A percentile compares a stretch with the other conserved stretches of the same genome.
phyloP scores from a whole-genome alignment of 2,888 invertebrate species.

The Cistogaster globosa region DNA sequence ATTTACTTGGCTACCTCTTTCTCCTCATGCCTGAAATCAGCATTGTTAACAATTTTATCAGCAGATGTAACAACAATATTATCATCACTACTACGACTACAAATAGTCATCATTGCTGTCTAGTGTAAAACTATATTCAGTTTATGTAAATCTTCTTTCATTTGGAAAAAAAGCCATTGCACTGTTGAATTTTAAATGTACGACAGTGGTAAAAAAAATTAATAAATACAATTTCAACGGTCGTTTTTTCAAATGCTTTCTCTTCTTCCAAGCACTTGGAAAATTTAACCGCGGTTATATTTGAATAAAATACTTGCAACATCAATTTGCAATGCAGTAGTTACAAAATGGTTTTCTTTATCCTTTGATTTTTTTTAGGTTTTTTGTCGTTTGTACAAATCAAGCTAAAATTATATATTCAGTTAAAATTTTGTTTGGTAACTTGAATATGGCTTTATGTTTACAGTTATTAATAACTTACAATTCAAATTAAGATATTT shows the following conservation, averaged over 20 bases:
- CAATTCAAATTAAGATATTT: constrained; percentile 9
- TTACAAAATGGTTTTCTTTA: constrained; percentile 30
- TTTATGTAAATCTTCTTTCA: constrained; percentile 61
- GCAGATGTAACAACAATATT: not conserved
- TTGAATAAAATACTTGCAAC: constrained; percentile 47
- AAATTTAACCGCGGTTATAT: constrained; percentile 30
- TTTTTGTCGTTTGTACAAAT: constrained; percentile 54
- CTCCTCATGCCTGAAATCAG: too few relatives aligned
- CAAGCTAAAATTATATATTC: constrained; percentile 65
- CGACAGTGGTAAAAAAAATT: constrained; percentile 14
- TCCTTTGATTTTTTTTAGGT: constrained; percentile 15
- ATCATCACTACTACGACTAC: not conserved
- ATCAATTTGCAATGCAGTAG: constrained; percentile 66
- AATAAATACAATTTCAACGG: constrained; percentile 51
- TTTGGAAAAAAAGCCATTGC: constrained; percentile 18
- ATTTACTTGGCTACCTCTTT: not conserved
- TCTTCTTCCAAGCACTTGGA: constrained; percentile 19
- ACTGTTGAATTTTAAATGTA: constrained; percentile 54
- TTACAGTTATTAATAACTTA: constrained; percentile 3
- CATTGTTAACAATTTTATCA: not conserved
- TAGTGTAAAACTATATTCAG: constrained; percentile 39
- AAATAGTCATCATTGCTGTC: constrained; percentile 8
- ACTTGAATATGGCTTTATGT: constrained; percentile 25
- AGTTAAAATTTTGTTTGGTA: constrained; percentile 49
- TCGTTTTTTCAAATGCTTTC: constrained; percentile 40